Evolutionary conservation across 2,797 vertebrate species (phyloP), one percentile per base, ranked within the genome.

Genomic region (Lacerta bilineata): DNA sequence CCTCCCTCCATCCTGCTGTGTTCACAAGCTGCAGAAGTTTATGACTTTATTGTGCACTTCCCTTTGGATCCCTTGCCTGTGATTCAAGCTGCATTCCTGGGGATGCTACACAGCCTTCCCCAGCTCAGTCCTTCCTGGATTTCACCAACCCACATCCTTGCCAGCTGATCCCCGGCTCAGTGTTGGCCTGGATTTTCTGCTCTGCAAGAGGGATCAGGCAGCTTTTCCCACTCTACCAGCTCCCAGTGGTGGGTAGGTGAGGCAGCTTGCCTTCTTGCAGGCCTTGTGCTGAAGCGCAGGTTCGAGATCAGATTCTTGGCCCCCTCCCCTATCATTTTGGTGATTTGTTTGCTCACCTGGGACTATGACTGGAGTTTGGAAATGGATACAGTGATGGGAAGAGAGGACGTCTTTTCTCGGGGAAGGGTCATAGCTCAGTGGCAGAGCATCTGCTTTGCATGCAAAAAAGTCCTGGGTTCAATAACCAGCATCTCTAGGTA

Each of bases 161-260:
- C 17, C 7, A 79, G 81, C 88, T 90, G 79, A 82, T 0, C 10
- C 43, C 17, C 5, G 76, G 81, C 89, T 90, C 76, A 80, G 76
- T 81, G 15, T 39, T 75, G 85, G 74, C 86, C 36, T 90, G 78
- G 66, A 75, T 80, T 80, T 17, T 59, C 75, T 71, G 69, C 77
- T 89, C 61, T 18, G 0, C 90, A 93, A 88, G 84, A 87, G 88
- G 64, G 84, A 93, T 93, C 89, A 90, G 0, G 50, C 77, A 75
- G 80, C 84, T 80, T 93, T 91, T 89, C 27, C 41, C 85, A 90
- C 78, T 88, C 89, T 1, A 7, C 80, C 86, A 88, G 29, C 84
- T 94, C 84, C 85, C 93, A 89, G 90, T 87, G 78, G 93, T 83
- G 68, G 93, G 89, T 91, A 80, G 89, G 92, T 15, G 1, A 55